Percentiles rank a stretch among this genome's conserved stretches.
Evolutionary conservation across 1,140 invertebrate species (phyloP).

Genomic region (Diorhabda sublineata): DNA sequence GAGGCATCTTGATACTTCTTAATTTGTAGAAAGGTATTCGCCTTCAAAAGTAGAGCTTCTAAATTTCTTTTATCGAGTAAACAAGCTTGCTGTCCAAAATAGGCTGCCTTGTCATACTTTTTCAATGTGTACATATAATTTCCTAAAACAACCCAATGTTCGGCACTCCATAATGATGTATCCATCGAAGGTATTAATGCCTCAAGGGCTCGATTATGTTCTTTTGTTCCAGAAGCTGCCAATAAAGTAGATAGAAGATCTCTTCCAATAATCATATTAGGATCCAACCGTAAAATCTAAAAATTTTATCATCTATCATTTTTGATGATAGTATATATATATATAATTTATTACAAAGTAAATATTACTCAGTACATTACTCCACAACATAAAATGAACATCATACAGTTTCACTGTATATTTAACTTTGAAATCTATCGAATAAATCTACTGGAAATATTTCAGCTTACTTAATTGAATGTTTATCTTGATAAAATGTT

Average conservation of each 20-base stretch:
- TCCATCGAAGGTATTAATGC: conserved; percentile 34
- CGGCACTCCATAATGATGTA: conserved; percentile 34
- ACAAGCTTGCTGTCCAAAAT: conserved; percentile 48
- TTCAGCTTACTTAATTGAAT: too few species aligned
- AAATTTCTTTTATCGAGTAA: conserved; percentile 50
- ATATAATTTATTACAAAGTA: too few species aligned
- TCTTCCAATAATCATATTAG: conserved; percentile 37
- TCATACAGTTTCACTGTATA: too few species aligned
- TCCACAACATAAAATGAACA: too few species aligned
- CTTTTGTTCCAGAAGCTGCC: conserved; percentile 35
- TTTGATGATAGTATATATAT: too few species aligned
- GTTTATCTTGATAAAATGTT: too few species aligned
- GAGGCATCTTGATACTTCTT: conserved; percentile 70
- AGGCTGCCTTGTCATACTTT: conserved; percentile 45
- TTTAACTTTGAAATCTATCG: too few species aligned
- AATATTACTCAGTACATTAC: too few species aligned
- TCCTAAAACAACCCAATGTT: conserved; percentile 44
- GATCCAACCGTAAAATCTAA: conserved; percentile 38
- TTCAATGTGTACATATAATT: conserved; percentile 40
- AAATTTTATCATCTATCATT: background rate
- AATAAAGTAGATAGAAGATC: conserved; percentile 39
- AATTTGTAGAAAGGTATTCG: conserved; percentile 64
- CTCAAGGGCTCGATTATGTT: conserved; percentile 40
- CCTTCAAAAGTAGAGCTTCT: conserved; percentile 70
- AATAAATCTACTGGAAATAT: too few species aligned